phyloP scores from a whole-genome alignment of 2,113 vertebrate genomes.

The Misgurnus anguillicaudatus region DNA sequence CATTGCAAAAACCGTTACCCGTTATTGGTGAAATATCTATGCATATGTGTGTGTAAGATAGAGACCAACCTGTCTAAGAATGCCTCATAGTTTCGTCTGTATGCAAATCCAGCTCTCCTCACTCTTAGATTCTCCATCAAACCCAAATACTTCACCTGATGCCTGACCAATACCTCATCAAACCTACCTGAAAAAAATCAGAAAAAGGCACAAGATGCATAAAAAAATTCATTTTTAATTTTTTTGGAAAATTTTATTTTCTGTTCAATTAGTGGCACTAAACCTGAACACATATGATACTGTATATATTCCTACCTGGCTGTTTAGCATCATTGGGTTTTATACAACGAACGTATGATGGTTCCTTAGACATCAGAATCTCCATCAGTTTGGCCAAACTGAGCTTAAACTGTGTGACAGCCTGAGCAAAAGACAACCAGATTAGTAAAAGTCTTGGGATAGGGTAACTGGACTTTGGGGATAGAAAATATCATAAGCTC shows the following conservation, averaged over 20 bases:
- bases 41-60: not conserved
- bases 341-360: constrained; percentile 94
- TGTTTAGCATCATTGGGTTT: constrained; percentile 96
- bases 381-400: constrained; percentile 93
- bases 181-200: constrained; percentile 79
- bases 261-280: no score
- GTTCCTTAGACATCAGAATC: constrained; percentile 96
- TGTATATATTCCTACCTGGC: constrained; percentile 68
- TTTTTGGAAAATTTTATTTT: not conserved
- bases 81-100: constrained; percentile 88
- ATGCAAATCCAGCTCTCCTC: constrained; percentile 94
- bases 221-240: not conserved
- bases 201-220: not conserved
- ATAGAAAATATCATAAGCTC: no score
- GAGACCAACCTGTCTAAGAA: constrained; percentile 87
- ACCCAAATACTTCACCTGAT: constrained; percentile 97
- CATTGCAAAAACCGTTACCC: not conserved
- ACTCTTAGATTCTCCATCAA: constrained; percentile 96
- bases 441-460: not conserved
- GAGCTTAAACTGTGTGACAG: constrained; percentile 94
- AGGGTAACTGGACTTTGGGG: no score
- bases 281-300: not conserved
- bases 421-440: constrained; percentile 68
- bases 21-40: not conserved
- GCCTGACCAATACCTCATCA: constrained; percentile 92